Base-by-base conservation (phyloP, 2,797 vertebrate species). In the Anas bahamensis region DNA sequence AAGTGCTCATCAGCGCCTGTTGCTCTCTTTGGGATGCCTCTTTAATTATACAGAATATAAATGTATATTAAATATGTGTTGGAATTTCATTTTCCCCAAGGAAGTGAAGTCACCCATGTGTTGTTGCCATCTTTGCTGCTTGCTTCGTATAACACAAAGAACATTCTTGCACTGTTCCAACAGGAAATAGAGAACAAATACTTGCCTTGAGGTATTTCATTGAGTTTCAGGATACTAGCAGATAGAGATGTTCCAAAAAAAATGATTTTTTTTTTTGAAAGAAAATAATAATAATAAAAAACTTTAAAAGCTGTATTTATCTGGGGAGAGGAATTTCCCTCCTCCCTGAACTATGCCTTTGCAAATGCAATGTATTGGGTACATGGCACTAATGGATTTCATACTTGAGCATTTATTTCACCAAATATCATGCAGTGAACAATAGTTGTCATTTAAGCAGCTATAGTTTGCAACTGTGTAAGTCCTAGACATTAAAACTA, bases 181-280 rank as follows among this genome's bases (percentile, higher is more conserved):
- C 72, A 97, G 93, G 89, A 97, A 97, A 89, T 96, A 86, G 70
- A 50, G 18, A 96, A 90, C 76, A 87, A 93, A 33, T 95, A 86
- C 61, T 96, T 61, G 93, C 89, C 93, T 95, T 97, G 48, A 95
- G 91, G 70, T 94, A 87, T 95, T 95, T 94, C 69, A 88, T 8
- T 92, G 85, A 91, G 63, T 92, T 95, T 96, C 79, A 90, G 83
- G 83, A 94, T 94, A 69, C 61, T 57, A 75, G 61, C n/a, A 90
- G 89, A 96, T 81, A 90, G 42, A 86, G 37, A 88, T 91, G 63
- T 80, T 90, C 23, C 13, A 35, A 78, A 90, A 86, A 86, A 74
- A 12, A 12, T 89, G 35, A 28, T 39, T 80, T 37, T 74, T 82
- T 82, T 88, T 78, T 23, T 85, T 87, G 46, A 80, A 77, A 90